A percentile compares a stretch with the other conserved stretches of the same genome.
Evolutionary conservation across 2,888 invertebrate genomes (phyloP).

Genomic region (Cremastobaeus sp.): DNA sequence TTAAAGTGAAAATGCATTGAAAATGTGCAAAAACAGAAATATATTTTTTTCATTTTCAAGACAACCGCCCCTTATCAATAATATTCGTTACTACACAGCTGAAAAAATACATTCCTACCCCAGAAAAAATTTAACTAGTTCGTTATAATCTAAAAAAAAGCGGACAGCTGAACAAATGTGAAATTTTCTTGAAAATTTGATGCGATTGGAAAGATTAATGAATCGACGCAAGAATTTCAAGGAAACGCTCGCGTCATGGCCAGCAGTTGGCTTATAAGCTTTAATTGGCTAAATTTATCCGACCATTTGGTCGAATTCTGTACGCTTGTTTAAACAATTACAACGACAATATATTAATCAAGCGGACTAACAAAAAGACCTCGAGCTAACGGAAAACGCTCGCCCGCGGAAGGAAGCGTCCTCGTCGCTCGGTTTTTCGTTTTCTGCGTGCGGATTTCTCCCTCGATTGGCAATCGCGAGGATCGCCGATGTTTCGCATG

Average conservation of each 20-base stretch:
- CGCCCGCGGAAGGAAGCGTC: conserved; percentile 1
- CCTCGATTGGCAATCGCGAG: conserved; percentile 34
- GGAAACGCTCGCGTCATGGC: conserved; percentile 64
- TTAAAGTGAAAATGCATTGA: no score
- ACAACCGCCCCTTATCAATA: no score
- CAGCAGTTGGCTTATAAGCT: conserved; percentile 68
- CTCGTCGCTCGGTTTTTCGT: neutral
- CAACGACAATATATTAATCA: neutral
- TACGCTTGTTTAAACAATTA: conserved; percentile 63
- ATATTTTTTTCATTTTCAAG: no score
- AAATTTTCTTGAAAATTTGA: no score
- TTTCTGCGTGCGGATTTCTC: conserved; percentile 36
- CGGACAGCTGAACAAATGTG: neutral
- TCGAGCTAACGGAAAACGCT: no score
- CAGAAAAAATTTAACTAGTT: no score
- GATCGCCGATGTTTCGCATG: conserved; percentile 54
- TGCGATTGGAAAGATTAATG: conserved; percentile 74
- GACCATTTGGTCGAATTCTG: conserved; percentile 70
- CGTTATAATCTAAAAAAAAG: no score
- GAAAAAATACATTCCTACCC: no score
- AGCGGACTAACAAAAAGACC: no score
- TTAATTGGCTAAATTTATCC: conserved; percentile 73
- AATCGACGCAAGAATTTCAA: conserved; percentile 66
- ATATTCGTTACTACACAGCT: no score
- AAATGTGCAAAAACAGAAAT: no score